Percentiles rank a stretch among this genome's conserved stretches.
Conservation (phyloP, 2,113 vertebrate genomes). For the Dasyprocta punctata region DNA sequence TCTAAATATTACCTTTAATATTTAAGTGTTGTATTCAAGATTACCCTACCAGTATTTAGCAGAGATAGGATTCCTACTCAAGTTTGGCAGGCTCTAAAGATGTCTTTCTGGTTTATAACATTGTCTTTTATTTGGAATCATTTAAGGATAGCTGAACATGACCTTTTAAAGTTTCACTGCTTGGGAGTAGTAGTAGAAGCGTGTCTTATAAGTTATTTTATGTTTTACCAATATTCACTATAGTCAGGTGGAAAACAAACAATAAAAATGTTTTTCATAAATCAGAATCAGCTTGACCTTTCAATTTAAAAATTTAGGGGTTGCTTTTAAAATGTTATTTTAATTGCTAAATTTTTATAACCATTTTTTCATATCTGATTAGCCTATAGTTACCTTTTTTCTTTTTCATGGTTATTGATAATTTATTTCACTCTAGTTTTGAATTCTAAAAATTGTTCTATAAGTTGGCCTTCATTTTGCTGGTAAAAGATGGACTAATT, state of each 20-base stretch:
- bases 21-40: neutral
- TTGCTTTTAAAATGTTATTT: slow-evolving; percentile 42
- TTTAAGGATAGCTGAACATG: slow-evolving; percentile 26
- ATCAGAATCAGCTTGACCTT: neutral
- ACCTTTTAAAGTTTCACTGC: neutral
- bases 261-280: neutral
- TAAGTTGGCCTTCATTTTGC: slow-evolving; percentile 40
- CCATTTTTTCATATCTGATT: neutral
- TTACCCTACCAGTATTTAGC: neutral
- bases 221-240: neutral
- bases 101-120: neutral
- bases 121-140: neutral
- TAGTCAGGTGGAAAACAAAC: neutral
- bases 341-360: slow-evolving; percentile 30
- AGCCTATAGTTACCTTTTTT: neutral
- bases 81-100: neutral
- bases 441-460: slow-evolving; percentile 30
- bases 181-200: neutral
- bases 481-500: neutral
- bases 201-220: slow-evolving; percentile 22
- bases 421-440: slow-evolving; percentile 31
- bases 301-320: neutral
- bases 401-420: neutral
- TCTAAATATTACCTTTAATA: neutral
- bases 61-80: neutral